Evolutionary conservation across 2,888 invertebrate species (phyloP), one percentile per base, ranked within the genome.

Genomic region (Fragum fragum): DNA sequence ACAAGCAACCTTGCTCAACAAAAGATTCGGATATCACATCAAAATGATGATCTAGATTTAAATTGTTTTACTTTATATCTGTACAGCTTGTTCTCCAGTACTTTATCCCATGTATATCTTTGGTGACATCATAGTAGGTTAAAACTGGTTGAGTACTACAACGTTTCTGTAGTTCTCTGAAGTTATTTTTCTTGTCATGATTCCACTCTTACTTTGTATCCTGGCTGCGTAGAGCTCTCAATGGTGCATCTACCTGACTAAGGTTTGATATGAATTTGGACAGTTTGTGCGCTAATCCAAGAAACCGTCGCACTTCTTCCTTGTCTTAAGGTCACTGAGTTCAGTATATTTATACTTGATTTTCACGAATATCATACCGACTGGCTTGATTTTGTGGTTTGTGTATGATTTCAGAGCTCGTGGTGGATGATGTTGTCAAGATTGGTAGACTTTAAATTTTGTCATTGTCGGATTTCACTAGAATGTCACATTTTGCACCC

Each of bases 221-320:
- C 14, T 74, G 59, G 55, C 85, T 86, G 26, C 85, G 59, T 21
- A 88, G 75, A 18, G 23, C 53, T 28, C 85, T 52, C 1, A 89
- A 53, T 39, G 86, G 86, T 5, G 82, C 82, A 26, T 85, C 88
- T 11, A 76, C 39, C 36, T 83, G 47, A 63, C 88, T 87, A 6
- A 87, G 59, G 57, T 88, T 11, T n/a, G 87, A 84, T 29, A 90
- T 81, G 73, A 85, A 89, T 68, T 82, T 86, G 9, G 81, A 63
- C 18, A 88, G 71, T 26, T 70, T 75, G 36, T 83, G 84, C 3
- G 88, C 81, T 9, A 88, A 26, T 39, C 88, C 88, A 36, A 89
- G 55, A 11, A 87, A 76, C 59, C 87, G 55, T 18, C 85, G 36
- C 0, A 87, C 72, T 11, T 83, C 87, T 55, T 86, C 77, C 66